phyloP scores from a whole-genome alignment of 2,113 vertebrate species.

The Orthonyx spaldingii region DNA sequence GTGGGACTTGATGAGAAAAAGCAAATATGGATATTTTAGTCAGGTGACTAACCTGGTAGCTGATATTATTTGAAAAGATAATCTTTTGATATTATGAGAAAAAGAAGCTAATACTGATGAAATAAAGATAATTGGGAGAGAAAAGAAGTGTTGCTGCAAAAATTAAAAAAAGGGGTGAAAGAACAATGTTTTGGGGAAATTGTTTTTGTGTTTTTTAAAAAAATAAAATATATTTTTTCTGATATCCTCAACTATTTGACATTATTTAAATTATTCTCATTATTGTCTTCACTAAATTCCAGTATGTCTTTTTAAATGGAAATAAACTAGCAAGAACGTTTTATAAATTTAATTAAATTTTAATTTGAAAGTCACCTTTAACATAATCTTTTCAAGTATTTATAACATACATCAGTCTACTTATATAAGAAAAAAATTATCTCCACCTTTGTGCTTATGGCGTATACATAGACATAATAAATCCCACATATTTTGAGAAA shows the following conservation, averaged over 20 bases:
- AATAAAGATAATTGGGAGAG: neutral
- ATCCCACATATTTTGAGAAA: neutral
- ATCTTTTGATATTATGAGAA: neutral
- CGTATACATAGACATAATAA: neutral
- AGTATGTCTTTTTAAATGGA: neutral
- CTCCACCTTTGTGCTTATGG: neutral
- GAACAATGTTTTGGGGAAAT: accelerated
- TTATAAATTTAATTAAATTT: neutral
- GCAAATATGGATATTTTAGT: neutral
- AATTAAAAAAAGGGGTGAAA: accelerated
- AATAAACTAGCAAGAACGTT: neutral
- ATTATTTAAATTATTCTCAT: neutral
- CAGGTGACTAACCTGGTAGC: neutral
- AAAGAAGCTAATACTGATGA: neutral
- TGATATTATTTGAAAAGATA: neutral
- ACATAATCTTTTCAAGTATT: neutral
- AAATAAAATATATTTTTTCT: neutral
- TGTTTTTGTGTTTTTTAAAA: accelerated
- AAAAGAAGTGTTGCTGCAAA: neutral
- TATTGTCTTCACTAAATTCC: neutral
- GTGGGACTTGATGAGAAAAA: neutral
- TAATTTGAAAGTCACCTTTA: neutral
- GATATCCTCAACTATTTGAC: neutral
- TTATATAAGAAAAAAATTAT: neutral
- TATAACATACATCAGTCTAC: neutral